Base-by-base conservation (phyloP, 2,888 invertebrate species). In the Catocala nupta region DNA sequence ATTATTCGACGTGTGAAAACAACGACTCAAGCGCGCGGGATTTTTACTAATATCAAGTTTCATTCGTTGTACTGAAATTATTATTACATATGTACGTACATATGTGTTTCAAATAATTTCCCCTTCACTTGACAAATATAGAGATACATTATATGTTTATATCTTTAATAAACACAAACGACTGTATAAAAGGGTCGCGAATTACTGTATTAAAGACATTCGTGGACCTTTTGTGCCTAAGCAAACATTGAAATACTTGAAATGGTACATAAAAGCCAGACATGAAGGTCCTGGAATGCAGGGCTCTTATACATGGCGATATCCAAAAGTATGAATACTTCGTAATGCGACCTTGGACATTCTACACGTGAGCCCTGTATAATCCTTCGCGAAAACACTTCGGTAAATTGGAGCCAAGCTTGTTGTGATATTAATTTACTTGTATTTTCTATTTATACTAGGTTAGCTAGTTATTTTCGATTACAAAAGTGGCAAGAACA, bases 321-420 rank as follows among this genome's bases (percentile, higher is more conserved):
- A 68, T 77, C 54, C 52, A 56, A 64, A 67, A 59, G 66, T 69
- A 68, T 55, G 63, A 75, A 71, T 65, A 65, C 52, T 65, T 68
- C 47, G 62, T 68, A 67, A 74, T 16, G 47, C 62, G 62, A 73
- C 79, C 73, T 77, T 69, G 64, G 53, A 45, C 73, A 79, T 80
- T 77, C 81, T 70, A 63, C 63, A 59, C 61, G 57, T 69, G 67
- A 68, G 65, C 62, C 60, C 62, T 54, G 62, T 55, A 72, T 76
- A 71, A 69, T 69, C 68, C 59, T 39, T 0, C 8, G 8, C 36
- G 25, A 39, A 45, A 62, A 62, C 66, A 75, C 77, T 72, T 65
- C 53, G 61, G 0, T 51, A 65, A 70, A 79, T 77, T 72, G 55
- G 52, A 56, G 62, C 59, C 66, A 67, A 55, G 47, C 59, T 61